phyloP scores from a whole-genome alignment of 2,888 invertebrate genomes.

The Troides helena region DNA sequence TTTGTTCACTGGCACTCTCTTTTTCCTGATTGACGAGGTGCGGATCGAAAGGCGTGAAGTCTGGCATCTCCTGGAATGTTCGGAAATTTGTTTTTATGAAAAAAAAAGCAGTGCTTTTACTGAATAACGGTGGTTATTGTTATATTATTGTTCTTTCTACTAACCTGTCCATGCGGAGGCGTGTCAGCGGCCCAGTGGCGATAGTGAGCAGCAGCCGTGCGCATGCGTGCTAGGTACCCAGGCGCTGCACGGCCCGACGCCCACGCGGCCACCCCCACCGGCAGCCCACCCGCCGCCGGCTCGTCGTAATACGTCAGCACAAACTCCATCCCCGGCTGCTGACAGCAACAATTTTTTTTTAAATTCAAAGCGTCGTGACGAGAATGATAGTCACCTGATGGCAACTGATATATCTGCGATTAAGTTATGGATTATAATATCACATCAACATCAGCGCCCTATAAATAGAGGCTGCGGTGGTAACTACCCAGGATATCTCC shows the following conservation, averaged over 20 bases:
- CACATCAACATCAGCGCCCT: too few relatives aligned
- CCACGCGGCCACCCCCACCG: constrained; percentile 89
- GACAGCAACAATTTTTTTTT: not conserved
- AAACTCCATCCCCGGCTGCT: constrained; percentile 87
- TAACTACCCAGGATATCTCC: too few relatives aligned
- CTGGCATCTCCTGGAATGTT: constrained; percentile 46
- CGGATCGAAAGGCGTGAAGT: constrained; percentile 50
- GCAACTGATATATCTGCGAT: too few relatives aligned
- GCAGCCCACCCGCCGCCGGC: constrained; percentile 89
- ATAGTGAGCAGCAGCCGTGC: constrained; percentile 84
- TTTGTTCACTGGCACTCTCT: constrained; percentile 19
- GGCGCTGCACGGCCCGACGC: constrained; percentile 88
- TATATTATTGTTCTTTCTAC: not conserved
- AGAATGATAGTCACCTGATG: not conserved
- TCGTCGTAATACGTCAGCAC: constrained; percentile 93
- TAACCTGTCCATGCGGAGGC: constrained; percentile 29
- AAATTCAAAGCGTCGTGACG: not conserved
- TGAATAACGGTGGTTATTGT: not conserved
- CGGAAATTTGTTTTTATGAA: not conserved
- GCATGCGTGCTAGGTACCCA: constrained; percentile 85
- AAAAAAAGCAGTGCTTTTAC: too few relatives aligned
- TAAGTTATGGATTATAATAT: too few relatives aligned
- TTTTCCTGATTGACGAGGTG: constrained; percentile 35
- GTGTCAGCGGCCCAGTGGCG: constrained; percentile 39
- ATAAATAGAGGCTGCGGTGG: too few relatives aligned